phyloP scores from a whole-genome alignment of 92 coral and sea anemone genomes.

The Porites cylindrica region DNA sequence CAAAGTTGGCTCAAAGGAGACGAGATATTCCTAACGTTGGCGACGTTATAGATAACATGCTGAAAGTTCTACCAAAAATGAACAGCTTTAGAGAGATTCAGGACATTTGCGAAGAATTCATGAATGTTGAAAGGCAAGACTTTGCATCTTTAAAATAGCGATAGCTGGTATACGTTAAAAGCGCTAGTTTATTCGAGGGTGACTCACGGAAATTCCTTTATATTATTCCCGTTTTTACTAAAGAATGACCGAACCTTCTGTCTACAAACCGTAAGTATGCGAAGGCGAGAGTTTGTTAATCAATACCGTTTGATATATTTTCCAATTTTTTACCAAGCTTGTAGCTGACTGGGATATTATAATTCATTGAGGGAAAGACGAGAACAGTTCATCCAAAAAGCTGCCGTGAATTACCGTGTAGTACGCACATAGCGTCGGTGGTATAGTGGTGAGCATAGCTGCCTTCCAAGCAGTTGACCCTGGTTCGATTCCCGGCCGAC shows the following conservation, averaged over 20 bases:
- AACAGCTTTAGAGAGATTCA: background rate
- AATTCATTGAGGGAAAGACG: no score
- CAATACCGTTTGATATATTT: no score
- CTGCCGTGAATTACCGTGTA: no score
- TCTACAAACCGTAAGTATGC: no score
- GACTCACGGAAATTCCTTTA: no score
- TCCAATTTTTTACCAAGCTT: no score
- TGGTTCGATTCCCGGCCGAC: conserved; percentile 99
- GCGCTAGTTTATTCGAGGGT: background rate
- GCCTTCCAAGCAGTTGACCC: conserved; percentile 99
- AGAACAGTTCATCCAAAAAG: no score
- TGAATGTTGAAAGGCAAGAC: conserved; percentile 22
- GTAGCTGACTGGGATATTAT: no score
- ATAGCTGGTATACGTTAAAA: background rate
- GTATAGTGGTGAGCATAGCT: conserved; percentile 99
- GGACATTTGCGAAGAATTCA: conserved; percentile 26
- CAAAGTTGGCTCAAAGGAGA: conserved; percentile 34
- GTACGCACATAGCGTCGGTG: conserved; percentile 74
- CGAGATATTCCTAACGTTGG: background rate
- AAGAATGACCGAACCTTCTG: no score
- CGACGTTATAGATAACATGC: conserved; percentile 60
- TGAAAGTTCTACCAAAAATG: background rate
- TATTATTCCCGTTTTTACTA: no score
- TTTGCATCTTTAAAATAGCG: background rate
- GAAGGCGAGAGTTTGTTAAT: no score